phyloP scores from a whole-genome alignment of 2,113 vertebrate genomes.

The Neolamprologus variostigma region DNA sequence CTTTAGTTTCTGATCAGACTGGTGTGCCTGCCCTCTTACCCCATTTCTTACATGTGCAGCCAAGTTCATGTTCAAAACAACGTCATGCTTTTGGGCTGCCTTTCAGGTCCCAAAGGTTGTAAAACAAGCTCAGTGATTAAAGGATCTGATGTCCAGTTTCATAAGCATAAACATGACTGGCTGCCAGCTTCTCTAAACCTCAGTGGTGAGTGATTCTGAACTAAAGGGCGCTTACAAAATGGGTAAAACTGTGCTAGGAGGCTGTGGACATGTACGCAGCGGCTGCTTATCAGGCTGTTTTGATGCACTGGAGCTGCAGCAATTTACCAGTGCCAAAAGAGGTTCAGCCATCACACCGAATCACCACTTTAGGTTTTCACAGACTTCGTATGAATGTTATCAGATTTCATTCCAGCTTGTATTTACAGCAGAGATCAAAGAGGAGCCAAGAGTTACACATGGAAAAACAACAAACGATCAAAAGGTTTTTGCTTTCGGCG shows the following conservation, averaged over 20 bases:
- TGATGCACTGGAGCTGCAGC: neutral
- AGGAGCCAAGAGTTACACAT: neutral
- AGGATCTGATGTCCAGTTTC: neutral
- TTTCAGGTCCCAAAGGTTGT: constrained; percentile 1
- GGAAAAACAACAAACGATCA: neutral
- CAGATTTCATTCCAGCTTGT: neutral
- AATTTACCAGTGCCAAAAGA: neutral
- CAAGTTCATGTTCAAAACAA: constrained; percentile 13
- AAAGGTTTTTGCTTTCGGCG: neutral
- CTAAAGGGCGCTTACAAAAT: neutral
- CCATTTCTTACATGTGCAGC: neutral
- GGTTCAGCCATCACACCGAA: neutral
- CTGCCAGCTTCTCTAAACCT: neutral
- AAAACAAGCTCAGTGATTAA: constrained; percentile 36
- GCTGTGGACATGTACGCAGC: neutral
- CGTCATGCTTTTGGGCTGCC: neutral
- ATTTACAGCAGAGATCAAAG: neutral
- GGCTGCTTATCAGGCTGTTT: neutral
- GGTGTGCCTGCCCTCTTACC: neutral
- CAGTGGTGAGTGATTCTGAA: neutral
- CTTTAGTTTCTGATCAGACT: neutral
- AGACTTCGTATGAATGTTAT: neutral
- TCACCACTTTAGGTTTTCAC: neutral
- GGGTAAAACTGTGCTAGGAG: neutral
- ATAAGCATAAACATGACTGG: neutral